Base-by-base conservation (phyloP, 2,888 invertebrate genomes). In the Capitulum mitella region DNA sequence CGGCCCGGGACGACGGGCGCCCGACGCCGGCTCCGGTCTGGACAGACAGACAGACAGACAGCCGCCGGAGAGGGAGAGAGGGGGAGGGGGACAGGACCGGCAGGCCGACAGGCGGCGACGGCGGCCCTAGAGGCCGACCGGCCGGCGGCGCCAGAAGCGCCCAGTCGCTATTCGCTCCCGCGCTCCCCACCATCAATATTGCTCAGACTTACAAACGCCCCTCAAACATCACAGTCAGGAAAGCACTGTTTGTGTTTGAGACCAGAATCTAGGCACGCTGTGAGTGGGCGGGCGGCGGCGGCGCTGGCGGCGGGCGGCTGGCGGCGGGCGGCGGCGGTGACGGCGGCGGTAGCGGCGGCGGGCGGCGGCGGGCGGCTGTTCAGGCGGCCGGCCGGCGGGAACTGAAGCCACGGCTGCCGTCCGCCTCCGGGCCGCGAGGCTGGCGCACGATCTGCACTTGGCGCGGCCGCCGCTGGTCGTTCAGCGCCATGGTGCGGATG, bases 241-340 rank as follows among this genome's bases (percentile, higher is more conserved):
- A 70, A 70, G 70, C 70, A 70, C 70, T 40, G 70, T 70, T 70
- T 70, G 70, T 70, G 70, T 70, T 70, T 70, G 70, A 70, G 70
- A 70, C 70, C 70, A 70, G 70, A 70, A 70, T 70, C 70, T 70
- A 70, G 70, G 70, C 70, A 70, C 70, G 40, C 70, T 70, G 70
- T 70, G 70, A 19, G 70, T 70, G 70, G 70, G 29, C 64, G 64
- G 51, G 32, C 61, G 10, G 54, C 54, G 70, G 70, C 70, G n/a
- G 70, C 37, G 12, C 37, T 6, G 70, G 70, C 70, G 37, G 26
- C 40, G 26, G 64, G 26, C 70, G 64, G 32, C 58, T 29, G 70
- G 1, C 37, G n/a, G 0, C 34, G 74, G 48, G 46, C 76, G 2
- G 12, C 6, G 74, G 43, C 37, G n/a, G 74, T 10, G 54, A n/a